These are phyloP conservation scores for Dryas iulia DNA, from an alignment of 1,140 invertebrate species.

Conservation along the genomic window DNA sequence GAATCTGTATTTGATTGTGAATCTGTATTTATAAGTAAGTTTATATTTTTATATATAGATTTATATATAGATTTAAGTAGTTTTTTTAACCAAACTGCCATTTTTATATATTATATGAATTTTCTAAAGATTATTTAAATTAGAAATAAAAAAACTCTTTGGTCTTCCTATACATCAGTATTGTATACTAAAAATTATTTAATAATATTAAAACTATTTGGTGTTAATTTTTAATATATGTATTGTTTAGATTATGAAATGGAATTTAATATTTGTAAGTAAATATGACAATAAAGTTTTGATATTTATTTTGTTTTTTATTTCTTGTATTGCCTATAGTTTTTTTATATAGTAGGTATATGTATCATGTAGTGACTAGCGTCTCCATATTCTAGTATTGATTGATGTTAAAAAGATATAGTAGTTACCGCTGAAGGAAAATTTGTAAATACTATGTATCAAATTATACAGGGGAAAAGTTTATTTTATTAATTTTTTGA, in stretches of 20 bases:
- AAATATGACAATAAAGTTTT: background rate
- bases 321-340: no score
- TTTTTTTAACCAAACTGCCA: background rate
- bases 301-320: background rate
- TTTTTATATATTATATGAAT: background rate
- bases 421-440: no score
- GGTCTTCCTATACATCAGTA: background rate
- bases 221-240: background rate
- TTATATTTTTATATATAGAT: background rate
- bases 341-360: no score
- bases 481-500: no score
- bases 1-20: no score
- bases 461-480: no score
- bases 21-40: no score
- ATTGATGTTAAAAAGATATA: no score
- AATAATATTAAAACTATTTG: background rate
- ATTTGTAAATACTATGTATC: no score
- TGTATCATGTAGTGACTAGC: no score
- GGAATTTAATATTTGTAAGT: background rate
- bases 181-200: background rate
- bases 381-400: no score
- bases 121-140: background rate
- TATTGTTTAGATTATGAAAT: no score
- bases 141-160: background rate
- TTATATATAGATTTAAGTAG: background rate